Conservation (phyloP, 2,113 vertebrate species). For the Bostrychus sinensis region DNA sequence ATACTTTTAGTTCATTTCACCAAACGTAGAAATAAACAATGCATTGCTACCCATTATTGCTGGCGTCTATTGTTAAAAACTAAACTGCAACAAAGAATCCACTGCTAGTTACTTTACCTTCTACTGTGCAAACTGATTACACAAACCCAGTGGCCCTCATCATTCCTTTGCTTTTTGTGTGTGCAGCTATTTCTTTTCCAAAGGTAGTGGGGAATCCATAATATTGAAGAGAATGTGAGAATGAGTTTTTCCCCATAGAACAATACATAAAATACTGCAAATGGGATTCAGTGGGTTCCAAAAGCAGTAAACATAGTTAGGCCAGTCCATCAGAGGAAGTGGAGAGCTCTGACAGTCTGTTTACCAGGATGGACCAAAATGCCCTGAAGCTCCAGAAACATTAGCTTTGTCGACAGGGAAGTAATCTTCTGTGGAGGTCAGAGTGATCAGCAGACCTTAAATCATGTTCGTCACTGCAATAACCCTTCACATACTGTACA, state of each 20-base stretch:
- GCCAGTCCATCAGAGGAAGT: conserved; percentile 3
- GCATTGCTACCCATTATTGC: too few species aligned
- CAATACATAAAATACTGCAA: conserved; percentile 3
- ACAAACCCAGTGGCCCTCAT: background rate
- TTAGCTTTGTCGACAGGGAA: conserved; percentile 5
- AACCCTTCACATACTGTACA: background rate
- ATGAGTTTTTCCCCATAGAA: background rate
- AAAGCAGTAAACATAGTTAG: background rate
- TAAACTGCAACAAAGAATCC: background rate
- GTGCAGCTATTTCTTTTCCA: background rate
- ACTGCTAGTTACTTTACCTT: background rate
- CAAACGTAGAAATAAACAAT: too few species aligned
- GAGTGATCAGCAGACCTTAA: background rate
- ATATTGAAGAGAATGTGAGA: background rate
- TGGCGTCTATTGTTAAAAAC: background rate
- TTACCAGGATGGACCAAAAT: conserved; percentile 8
- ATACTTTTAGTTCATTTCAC: too few species aligned
- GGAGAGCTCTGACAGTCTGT: conserved; percentile 4
- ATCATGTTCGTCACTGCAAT: background rate
- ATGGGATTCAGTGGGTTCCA: conserved; percentile 4
- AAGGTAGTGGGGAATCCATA: background rate
- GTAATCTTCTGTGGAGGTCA: background rate
- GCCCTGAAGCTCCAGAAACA: conserved; percentile 4
- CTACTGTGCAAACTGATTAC: background rate
- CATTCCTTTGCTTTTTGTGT: background rate